Evolutionary conservation across 2,888 invertebrate species (phyloP), one percentile per base, ranked within the genome.

Genomic region (Peribatodes rhomboidaria): DNA sequence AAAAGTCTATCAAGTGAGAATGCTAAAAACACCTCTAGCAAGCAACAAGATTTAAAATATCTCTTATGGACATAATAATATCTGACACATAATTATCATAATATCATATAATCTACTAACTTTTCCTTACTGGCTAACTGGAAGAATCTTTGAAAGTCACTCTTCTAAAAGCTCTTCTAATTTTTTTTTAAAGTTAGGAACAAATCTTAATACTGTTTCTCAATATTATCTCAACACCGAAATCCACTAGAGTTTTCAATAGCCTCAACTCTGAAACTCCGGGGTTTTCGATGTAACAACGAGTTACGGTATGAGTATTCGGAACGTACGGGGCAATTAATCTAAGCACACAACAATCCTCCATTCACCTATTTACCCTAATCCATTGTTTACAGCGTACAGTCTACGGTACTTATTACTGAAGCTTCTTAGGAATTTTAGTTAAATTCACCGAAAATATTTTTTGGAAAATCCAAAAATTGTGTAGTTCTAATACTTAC

Each of bases 361-460:
- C 37, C 62, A 47, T 57, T 53, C 52, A 46, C 44, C 46, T 63
- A 63, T 63, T 57, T 63, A 63, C 62, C 57, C 62, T 57, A 57
- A 63, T 57, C 57, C 53, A 39, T 63, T 63, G 62, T 63, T 63
- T 39, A 57, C 62, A 50, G 27, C 8, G 61, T 58, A 66, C 53
- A 52, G 11, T 31, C 57, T 1, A 33, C 31, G 46, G 13, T 9
- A 35, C n/a, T 37, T 20, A 3, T 35, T 1, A 50, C 20, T 35
- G 42, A 22, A n/a, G 22, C 7, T 22, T n/a, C 22, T 46, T 46
- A 13, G 22, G 22, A n/a, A 41, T 41, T 7, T 6, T 9, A 2
- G 9, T 16, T 9, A 9, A 14, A 10, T 11, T 18, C 10, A 13
- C 1, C 2, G 9, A 14, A 18, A 9, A 16, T 14, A 41, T 10